Evolutionary conservation across 2,888 invertebrate species (phyloP), one percentile per base, ranked within the genome.

Genomic region (Pomacea canaliculata): DNA sequence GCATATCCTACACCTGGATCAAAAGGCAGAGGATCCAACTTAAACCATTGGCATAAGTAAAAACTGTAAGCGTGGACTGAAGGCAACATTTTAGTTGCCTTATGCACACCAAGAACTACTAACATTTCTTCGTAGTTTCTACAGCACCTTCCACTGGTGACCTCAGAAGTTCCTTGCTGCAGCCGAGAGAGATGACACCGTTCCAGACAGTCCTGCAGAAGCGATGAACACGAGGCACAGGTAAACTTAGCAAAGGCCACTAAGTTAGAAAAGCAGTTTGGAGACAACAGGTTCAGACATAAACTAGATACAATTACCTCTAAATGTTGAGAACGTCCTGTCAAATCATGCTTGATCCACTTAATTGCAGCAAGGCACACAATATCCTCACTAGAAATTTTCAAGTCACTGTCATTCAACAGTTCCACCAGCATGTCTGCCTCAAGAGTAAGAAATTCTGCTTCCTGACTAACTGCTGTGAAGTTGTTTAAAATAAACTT

Each of bases 341-440:
- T 59, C 37, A 78, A 68, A 71, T 92, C 92, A 85, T 94, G 94
- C 51, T 94, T 91, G 19, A 86, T 63, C 95, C 95, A 96, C 71
- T 92, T 92, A 88, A 93, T 93, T 48, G 95, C 92, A 9, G 94
- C 94, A 88, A 94, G 94, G 89, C 94, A 95, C 68, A 95, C 94
- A 75, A 93, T 92, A 89, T 94, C 96, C 89, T 97, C 97, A 86
- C 94, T 95, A 85, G 95, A 95, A 0, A 96, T 96, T 89, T 96
- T 96, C 51, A 97, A 91, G 87, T 96, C 94, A 87, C 96, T 96
- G 74, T 88, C 94, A 67, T 94, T 93, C 79, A 97, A 94, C 73
- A 97, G 93, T 77, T 93, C 93, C 79, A 93, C 93, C 59, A 97
- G 92, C 87, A 96, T 95, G 23, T 94, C 93, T 51, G 95, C 92